A percentile compares a stretch with the other conserved stretches of the same genome.
Evolutionary conservation across 2,113 vertebrate species (phyloP).

Genomic region (Clarias gariepinus): DNA sequence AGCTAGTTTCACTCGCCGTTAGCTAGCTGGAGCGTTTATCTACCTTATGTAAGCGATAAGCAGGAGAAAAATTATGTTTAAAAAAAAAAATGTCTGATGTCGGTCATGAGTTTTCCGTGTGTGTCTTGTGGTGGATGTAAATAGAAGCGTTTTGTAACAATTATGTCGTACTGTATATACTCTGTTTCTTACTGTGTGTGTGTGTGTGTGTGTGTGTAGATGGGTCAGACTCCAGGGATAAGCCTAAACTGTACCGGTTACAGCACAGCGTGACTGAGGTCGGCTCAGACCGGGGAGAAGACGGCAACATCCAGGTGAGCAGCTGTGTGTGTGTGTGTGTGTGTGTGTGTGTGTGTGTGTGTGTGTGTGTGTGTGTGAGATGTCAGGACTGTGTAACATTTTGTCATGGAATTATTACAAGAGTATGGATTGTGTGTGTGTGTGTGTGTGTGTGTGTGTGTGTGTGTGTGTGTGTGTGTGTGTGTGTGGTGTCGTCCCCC

Average conservation of each 20-base stretch:
- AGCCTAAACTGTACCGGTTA: conserved; percentile 97
- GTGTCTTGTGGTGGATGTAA: not conserved
- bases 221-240: conserved; percentile 96
- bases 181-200: not conserved
- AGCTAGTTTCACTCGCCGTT: too few relatives aligned
- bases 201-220: conserved; percentile 70
- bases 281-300: conserved; percentile 90
- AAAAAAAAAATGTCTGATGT: too few relatives aligned
- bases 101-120: not conserved
- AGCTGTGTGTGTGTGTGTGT: not conserved
- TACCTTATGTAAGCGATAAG: too few relatives aligned
- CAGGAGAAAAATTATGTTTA: too few relatives aligned
- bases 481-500: too few relatives aligned
- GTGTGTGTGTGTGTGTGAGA: not conserved
- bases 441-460: not conserved
- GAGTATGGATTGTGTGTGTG: not conserved
- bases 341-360: not conserved
- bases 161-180: not conserved
- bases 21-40: too few relatives aligned
- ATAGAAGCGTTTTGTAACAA: not conserved
- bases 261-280: conserved; percentile 95
- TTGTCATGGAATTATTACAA: not conserved
- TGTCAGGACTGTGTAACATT: not conserved
- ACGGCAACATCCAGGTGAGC: conserved; percentile 91
- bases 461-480: not conserved